Conservation (phyloP, 64 coral and sea anemone genomes). For the Montipora sp. region DNA sequence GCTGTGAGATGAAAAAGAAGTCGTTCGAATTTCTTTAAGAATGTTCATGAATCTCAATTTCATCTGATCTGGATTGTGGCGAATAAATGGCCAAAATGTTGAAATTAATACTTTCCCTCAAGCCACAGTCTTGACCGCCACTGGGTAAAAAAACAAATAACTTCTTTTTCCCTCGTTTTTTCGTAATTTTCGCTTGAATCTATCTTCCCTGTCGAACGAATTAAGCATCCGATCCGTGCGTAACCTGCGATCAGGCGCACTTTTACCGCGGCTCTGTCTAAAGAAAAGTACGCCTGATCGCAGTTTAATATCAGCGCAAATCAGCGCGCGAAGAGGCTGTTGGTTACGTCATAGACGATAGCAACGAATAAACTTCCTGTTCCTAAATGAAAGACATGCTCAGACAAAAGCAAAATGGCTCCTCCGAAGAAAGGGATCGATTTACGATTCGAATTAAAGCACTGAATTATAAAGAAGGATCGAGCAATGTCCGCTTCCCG, state of each 20-base stretch:
- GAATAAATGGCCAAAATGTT: too few relatives aligned
- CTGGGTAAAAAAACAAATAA: not conserved
- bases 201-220: not conserved
- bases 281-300: too few relatives aligned
- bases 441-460: not conserved
- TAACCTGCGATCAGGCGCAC: too few relatives aligned
- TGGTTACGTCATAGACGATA: constrained; percentile 10
- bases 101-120: not conserved
- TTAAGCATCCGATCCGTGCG: not conserved
- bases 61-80: too few relatives aligned
- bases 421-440: not conserved
- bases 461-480: not conserved
- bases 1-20: too few relatives aligned
- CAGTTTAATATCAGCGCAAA: not conserved
- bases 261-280: too few relatives aligned
- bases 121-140: not conserved
- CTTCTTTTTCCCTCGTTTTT: not conserved
- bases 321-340: not conserved
- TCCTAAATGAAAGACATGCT: not conserved
- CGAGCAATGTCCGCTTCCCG: not conserved
- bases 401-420: constrained; percentile 15
- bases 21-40: too few relatives aligned
- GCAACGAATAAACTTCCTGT: constrained; percentile 1
- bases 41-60: too few relatives aligned
- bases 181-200: not conserved